Evolutionary conservation across 2,888 invertebrate species (phyloP).

Genomic region (Chloroclysta siterata): DNA sequence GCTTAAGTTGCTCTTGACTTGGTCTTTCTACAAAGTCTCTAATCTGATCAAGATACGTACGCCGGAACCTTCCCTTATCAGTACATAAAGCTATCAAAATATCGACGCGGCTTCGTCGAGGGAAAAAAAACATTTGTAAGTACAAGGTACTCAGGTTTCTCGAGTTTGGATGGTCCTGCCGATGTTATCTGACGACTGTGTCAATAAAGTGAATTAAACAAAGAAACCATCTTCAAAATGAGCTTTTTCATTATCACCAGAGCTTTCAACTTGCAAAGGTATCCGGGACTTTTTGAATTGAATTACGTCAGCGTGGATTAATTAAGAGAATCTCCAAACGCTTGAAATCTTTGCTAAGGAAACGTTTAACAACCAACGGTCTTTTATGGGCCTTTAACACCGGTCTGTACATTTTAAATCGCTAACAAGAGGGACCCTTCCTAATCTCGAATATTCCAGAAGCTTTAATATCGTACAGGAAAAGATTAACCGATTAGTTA

Average conservation of each 20-base stretch:
- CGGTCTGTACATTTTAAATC: not conserved
- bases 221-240: constrained; percentile 40
- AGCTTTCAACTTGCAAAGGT: constrained; percentile 31
- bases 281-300: constrained; percentile 18
- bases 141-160: not conserved
- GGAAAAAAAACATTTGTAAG: not conserved
- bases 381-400: constrained; percentile 1
- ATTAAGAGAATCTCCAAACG: constrained; percentile 22
- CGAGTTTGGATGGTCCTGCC: not conserved
- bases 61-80: not conserved
- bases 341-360: constrained; percentile 15
- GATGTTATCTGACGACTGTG: constrained; percentile 8
- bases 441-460: too few relatives aligned
- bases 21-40: too few relatives aligned
- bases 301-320: constrained; percentile 25
- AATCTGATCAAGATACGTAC: too few relatives aligned
- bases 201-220: constrained; percentile 43
- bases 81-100: not conserved
- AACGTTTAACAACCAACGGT: constrained; percentile 7
- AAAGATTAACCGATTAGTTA: too few relatives aligned
- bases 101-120: not conserved
- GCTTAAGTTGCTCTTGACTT: too few relatives aligned
- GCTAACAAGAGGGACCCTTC: too few relatives aligned
- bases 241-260: constrained; percentile 46
- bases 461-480: too few relatives aligned